These are phyloP conservation scores for Crocodylus rhombifer DNA, from an alignment of 2,797 vertebrate genomes.

Conservation along the genomic window DNA sequence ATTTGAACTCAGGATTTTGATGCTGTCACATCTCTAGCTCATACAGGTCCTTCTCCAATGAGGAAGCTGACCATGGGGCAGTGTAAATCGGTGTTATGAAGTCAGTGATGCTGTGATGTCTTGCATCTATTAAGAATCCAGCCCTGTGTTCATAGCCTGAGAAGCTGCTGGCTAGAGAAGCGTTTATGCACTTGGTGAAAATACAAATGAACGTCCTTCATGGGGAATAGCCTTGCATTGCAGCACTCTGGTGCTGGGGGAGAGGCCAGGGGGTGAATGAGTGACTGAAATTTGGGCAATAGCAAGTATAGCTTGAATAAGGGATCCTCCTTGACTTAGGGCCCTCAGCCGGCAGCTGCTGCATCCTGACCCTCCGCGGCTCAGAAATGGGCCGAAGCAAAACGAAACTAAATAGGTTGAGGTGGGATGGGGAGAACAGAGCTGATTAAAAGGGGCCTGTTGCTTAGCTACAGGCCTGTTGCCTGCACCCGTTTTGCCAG, in stretches of 20 bases:
- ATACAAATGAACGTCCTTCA: background rate
- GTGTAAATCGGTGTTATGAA: background rate
- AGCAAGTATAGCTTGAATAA: background rate
- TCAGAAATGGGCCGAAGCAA: background rate
- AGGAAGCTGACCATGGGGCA: background rate
- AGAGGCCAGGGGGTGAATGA: background rate
- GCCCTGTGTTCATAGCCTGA: background rate
- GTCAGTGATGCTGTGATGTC: background rate
- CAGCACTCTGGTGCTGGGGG: background rate
- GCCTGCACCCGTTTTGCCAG: background rate
- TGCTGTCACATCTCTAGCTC: accelerated
- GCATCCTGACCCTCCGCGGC: background rate
- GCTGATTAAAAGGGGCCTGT: background rate
- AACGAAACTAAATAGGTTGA: background rate
- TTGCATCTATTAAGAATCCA: background rate
- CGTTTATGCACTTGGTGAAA: background rate
- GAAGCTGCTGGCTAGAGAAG: background rate
- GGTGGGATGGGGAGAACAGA: background rate
- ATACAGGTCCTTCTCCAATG: background rate
- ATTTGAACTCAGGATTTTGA: background rate
- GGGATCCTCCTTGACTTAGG: background rate
- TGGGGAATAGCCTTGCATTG: background rate
- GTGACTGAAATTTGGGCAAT: background rate
- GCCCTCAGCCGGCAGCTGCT: background rate
- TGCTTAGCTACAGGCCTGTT: background rate